A percentile compares a stretch with the other conserved stretches of the same genome.
Evolutionary conservation across 2,797 vertebrate species (phyloP).

Genomic region (Gymnodraco acuticeps): DNA sequence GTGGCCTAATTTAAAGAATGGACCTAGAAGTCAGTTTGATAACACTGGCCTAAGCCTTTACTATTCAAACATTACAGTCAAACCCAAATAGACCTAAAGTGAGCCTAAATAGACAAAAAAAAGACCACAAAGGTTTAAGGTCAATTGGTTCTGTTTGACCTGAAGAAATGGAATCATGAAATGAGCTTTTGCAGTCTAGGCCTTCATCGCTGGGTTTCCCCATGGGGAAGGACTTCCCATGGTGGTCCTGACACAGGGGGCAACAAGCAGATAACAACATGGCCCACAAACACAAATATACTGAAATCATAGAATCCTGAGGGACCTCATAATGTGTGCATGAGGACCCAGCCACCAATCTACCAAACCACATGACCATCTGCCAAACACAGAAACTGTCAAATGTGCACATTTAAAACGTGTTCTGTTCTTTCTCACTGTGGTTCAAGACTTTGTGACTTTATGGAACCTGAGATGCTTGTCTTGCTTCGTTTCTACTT

Average conservation of each 20-base stretch:
- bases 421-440: neutral
- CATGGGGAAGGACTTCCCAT: constrained; percentile 40
- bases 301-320: constrained; percentile 63
- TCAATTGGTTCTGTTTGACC: constrained; percentile 15
- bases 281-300: constrained; percentile 72
- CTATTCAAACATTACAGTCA: too few relatives aligned
- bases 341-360: constrained; percentile 19
- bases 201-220: constrained; percentile 42
- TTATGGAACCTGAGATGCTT: neutral
- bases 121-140: neutral
- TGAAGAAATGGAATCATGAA: constrained; percentile 33
- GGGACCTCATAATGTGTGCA: constrained; percentile 44
- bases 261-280: constrained; percentile 51
- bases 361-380: constrained; percentile 13
- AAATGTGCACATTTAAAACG: neutral
- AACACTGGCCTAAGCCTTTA: too few relatives aligned
- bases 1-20: too few relatives aligned
- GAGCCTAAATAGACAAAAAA: neutral
- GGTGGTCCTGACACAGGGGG: constrained; percentile 76
- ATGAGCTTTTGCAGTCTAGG: constrained; percentile 33
- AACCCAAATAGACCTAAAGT: too few relatives aligned
- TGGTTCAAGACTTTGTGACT: neutral
- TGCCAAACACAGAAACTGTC: constrained; percentile 35
- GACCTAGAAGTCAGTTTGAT: neutral
- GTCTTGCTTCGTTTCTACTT: neutral